Evolutionary conservation across 2,113 vertebrate genomes (phyloP).

Genomic region (Natator depressus): DNA sequence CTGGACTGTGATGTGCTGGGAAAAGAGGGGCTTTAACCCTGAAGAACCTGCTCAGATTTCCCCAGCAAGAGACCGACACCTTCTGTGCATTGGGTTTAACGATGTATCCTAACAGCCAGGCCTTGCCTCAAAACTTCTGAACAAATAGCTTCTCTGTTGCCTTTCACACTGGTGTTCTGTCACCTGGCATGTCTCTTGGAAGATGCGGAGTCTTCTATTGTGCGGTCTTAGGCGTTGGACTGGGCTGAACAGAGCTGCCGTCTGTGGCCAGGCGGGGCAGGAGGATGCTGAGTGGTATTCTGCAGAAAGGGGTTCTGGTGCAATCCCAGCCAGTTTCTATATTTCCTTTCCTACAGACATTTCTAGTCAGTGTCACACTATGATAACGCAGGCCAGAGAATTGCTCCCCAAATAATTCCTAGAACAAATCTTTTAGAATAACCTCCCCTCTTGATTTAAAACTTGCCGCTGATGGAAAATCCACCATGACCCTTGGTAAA

Average conservation of each 20-base stretch:
- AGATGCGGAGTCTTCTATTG: fast-evolving
- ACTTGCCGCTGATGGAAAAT: not conserved
- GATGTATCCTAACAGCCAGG: not conserved
- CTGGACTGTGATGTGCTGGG: not conserved
- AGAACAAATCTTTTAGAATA: not conserved
- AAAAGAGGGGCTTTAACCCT: not conserved
- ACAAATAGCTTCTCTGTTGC: not conserved
- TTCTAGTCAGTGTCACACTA: not conserved
- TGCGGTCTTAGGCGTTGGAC: not conserved
- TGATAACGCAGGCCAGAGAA: not conserved
- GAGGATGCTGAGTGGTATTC: not conserved
- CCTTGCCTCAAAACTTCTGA: not conserved
- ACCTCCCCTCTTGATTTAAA: not conserved
- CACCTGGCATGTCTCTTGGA: fast-evolving
- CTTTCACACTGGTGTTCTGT: not conserved
- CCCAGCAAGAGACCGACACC: not conserved
- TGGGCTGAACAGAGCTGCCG: not conserved
- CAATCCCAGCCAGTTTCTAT: not conserved
- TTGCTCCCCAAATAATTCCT: not conserved
- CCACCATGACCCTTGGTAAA: not conserved
- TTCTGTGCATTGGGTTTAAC: not conserved
- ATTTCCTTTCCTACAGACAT: not conserved
- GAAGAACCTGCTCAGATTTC: not conserved
- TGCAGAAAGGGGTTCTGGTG: not conserved
- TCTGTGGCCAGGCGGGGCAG: not conserved